These are phyloP conservation scores for Phymastichus coffea DNA, from an alignment of 1,140 invertebrate species.

Conservation along the genomic window DNA sequence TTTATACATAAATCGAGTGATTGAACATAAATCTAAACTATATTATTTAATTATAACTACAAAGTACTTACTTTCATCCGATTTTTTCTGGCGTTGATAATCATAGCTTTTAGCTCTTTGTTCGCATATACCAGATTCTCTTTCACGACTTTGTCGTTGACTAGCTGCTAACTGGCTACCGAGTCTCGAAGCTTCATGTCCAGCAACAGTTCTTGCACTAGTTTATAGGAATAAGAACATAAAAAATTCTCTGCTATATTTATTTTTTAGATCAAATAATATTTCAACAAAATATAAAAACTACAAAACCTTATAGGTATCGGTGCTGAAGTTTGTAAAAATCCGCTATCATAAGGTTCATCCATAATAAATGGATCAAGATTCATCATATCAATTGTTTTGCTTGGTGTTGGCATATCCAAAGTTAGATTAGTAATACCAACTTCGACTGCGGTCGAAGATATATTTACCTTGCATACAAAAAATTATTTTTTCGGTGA, in stretches of 20 bases:
- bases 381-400: conserved; percentile 55
- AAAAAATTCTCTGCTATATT: neutral
- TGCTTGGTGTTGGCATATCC: conserved; percentile 51
- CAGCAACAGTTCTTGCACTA: conserved; percentile 70
- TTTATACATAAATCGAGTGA: no score
- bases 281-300: neutral
- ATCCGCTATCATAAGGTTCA: conserved; percentile 54
- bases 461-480: neutral
- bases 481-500: neutral
- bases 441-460: conserved; percentile 29
- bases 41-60: no score
- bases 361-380: conserved; percentile 54
- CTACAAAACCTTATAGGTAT: conserved; percentile 51
- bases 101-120: conserved; percentile 67
- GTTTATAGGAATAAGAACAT: neutral
- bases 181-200: conserved; percentile 73
- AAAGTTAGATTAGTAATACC: conserved; percentile 42
- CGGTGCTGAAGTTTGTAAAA: conserved; percentile 53
- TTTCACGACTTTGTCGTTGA: conserved; percentile 53
- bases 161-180: conserved; percentile 69
- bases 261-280: neutral
- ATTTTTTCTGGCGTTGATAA: conserved; percentile 58
- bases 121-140: conserved; percentile 45
- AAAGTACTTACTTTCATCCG: conserved; percentile 60
- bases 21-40: no score